Evolutionary conservation across 2,797 vertebrate genomes (phyloP), one percentile per base, ranked within the genome.

Genomic region (Danio choprae): DNA sequence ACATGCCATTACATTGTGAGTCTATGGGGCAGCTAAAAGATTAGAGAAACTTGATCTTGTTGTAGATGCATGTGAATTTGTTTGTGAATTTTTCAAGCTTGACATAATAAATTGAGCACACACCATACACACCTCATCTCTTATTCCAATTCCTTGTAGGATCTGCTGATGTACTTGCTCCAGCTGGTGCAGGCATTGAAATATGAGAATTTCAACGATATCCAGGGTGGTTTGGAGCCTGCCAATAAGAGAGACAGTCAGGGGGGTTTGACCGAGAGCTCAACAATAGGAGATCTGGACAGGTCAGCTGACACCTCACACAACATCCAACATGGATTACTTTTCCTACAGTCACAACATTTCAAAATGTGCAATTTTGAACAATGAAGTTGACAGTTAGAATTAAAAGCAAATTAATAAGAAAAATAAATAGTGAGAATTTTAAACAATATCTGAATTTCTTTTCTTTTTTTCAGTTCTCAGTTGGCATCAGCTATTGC

Each of bases 161-260:
- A 99, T 89, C 93, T 99, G 79, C 89, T 99, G 82, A 99, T 99
- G 98, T 99, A 99, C 88, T 92, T 99, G 8, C 93, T 99, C 6
- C 98, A 99, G 86, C 92, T 99, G 87, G 97, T 99, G 20, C 98
- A 99, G 86, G 98, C 97, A 12, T 81, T 99, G 82, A 99, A 99
- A 80, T 99, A 99, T 0, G 98, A 99, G 90, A 98, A 96, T 90
- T 99, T 98, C 74, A 95, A 93, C 60, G 97, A 99, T 80, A 98
- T 99, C 90, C 97, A 95, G 90, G 94, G 93, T 58, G 97, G 97
- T 69, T 89, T 98, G 90, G 97, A 99, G 80, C 96, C 97, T 13
- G 91, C 92, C 77, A 95, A 92, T 85, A 99, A 96, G 89, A 94
- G 93, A 81, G 97, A 98, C 82, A 92, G 91, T 88, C 97, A 98